phyloP scores from a whole-genome alignment of 2,797 vertebrate species.

The Lindbergichthys nudifrons region DNA sequence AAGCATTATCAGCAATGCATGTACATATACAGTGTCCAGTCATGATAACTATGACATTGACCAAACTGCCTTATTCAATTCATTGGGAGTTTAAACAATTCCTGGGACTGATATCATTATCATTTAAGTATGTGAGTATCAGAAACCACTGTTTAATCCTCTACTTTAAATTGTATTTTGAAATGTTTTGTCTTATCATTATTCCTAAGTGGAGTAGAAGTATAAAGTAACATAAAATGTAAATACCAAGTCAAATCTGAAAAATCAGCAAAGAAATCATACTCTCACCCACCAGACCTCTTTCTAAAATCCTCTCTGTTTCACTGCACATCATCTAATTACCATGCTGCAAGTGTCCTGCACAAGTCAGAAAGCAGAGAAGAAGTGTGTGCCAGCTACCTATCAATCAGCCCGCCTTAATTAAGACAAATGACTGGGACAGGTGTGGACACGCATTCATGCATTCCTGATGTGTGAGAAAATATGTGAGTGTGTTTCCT shows the following conservation, averaged over 20 bases:
- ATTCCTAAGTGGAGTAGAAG: too few species aligned
- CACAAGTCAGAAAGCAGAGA: conserved; percentile 31
- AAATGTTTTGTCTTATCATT: too few species aligned
- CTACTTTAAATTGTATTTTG: too few species aligned
- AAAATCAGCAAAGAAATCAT: conserved; percentile 3
- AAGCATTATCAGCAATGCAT: neutral
- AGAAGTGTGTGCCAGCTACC: conserved; percentile 13
- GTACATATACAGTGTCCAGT: too few species aligned
- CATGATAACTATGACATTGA: too few species aligned
- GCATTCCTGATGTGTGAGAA: conserved; percentile 34
- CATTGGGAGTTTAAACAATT: too few species aligned
- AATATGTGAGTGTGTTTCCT: conserved; percentile 25
- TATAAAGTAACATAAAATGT: too few species aligned
- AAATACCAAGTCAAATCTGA: too few species aligned
- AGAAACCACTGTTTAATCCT: too few species aligned
- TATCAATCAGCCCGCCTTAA: conserved; percentile 38
- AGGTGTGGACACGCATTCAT: conserved; percentile 43
- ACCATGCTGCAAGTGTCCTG: conserved; percentile 34
- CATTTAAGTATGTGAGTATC: too few species aligned
- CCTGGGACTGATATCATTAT: too few species aligned
- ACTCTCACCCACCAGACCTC: conserved; percentile 15
- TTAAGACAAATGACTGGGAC: conserved; percentile 45
- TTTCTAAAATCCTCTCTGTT: conserved; percentile 34
- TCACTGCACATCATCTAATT: conserved; percentile 49
- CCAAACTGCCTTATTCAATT: too few species aligned